These are phyloP conservation scores for Coecobrya sp. DNA, from an alignment of 2,888 invertebrate genomes.

Conservation along the genomic window DNA sequence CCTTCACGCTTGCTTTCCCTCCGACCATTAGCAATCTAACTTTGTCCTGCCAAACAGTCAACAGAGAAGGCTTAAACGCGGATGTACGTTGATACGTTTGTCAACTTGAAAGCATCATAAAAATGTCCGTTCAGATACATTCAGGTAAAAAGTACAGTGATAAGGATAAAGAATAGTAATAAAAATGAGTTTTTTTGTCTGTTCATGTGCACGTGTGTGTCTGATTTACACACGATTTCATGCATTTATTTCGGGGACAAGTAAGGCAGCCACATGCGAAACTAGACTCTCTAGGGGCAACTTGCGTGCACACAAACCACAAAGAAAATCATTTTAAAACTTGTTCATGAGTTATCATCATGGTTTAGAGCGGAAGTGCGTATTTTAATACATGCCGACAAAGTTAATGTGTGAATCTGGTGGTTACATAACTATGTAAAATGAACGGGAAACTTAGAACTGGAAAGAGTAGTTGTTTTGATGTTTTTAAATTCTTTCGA, in stretches of 20 bases:
- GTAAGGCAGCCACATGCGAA: too few relatives aligned
- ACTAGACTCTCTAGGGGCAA: too few relatives aligned
- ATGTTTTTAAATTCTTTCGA: background rate
- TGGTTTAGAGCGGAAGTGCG: too few relatives aligned
- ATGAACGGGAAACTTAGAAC: background rate
- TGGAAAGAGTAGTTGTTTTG: background rate
- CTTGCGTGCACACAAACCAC: background rate
- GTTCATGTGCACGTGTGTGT: too few relatives aligned
- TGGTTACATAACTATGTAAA: background rate
- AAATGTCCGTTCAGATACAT: too few relatives aligned
- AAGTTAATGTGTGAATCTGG: background rate
- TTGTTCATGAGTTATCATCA: background rate
- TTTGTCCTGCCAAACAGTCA: conserved; percentile 1
- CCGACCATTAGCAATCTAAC: conserved; percentile 12
- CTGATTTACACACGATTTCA: too few relatives aligned
- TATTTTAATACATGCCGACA: background rate
- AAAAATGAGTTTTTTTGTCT: background rate
- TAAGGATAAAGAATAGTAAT: background rate
- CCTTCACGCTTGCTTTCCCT: background rate
- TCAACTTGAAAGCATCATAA: background rate
- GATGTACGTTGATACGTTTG: background rate
- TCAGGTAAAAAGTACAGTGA: background rate
- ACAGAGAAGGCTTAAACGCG: background rate
- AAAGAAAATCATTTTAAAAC: conserved; percentile 13
- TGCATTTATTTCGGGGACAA: too few relatives aligned